Evolutionary conservation across 2,113 vertebrate genomes (phyloP), one percentile per base, ranked within the genome.

Genomic region (Shinisaurus crocodilurus): DNA sequence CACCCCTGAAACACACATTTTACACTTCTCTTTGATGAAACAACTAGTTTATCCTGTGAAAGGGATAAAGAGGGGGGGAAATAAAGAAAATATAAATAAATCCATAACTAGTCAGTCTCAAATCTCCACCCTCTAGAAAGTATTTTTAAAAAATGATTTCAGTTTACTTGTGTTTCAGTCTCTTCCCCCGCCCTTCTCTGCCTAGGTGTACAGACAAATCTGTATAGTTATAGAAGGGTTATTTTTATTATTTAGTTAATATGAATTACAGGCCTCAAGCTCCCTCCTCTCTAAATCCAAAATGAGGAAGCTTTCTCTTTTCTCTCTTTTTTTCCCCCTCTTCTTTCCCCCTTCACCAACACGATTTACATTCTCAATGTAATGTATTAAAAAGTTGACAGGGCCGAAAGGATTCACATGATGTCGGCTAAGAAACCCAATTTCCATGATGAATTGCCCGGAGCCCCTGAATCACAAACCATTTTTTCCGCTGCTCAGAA

Each of bases 341-440:
- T 94, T 95, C 45, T 88, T 95, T 96, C 94, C 97, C 97, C 97
- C 96, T 95, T 98, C 96, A 98, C 98, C 98, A 98, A 98, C 98
- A 98, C 97, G 98, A 99, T 99, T 99, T 99, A 99, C 98, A 99
- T 99, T 98, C 98, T 98, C 98, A 98, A 98, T 99, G 98, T 98
- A 99, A 99, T 98, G 99, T 99, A 99, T 99, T 99, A 99, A 99
- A 99, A 98, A 98, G 98, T 99, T 99, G 99, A 99, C 99, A 98
- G 98, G 98, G 98, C 98, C 98, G 99, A 99, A 98, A 98, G 98
- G 98, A 99, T 99, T 99, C 98, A 98, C 98, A 98, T 98, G 98
- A 99, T 99, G 98, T 99, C 98, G 98, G 98, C 98, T 99, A 98
- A 99, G 98, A 99, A 99, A 99, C 98, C 98, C 99, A 98, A 99